Evolutionary conservation across 1,140 invertebrate species (phyloP).

Genomic region (Gryllus bimaculatus): DNA sequence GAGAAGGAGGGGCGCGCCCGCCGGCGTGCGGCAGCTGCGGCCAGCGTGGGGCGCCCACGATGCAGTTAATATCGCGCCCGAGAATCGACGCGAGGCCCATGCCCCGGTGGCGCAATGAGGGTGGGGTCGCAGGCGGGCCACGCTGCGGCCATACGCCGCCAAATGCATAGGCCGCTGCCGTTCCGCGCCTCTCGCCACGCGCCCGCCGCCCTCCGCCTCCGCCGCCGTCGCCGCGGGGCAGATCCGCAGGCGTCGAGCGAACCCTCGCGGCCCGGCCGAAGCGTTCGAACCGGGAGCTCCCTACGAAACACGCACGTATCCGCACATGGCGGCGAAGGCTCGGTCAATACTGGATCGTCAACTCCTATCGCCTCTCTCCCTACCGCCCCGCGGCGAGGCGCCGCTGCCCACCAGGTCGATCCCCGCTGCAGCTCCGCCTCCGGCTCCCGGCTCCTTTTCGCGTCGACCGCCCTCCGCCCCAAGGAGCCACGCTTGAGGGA

Average conservation of each 20-base stretch:
- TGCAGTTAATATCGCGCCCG: not conserved
- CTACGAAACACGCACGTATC: not conserved
- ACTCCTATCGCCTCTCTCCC: not conserved
- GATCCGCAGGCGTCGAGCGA: not conserved
- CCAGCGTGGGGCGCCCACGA: not conserved
- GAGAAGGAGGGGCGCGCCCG: no score
- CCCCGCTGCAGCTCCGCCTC: not conserved
- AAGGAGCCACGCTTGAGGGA: no score
- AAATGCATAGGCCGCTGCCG: not conserved
- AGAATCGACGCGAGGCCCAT: not conserved
- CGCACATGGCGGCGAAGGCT: not conserved
- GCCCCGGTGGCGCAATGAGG: not conserved
- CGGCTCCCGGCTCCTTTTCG: not conserved
- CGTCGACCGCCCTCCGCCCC: no score
- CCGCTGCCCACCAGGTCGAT: no score
- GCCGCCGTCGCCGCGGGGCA: not conserved
- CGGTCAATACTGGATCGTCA: slow-evolving; percentile 2
- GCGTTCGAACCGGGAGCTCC: not conserved
- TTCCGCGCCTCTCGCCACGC: not conserved
- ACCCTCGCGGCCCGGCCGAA: not conserved
- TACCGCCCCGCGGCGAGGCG: no score
- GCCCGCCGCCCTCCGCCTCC: no score
- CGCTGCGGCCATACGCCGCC: no score
- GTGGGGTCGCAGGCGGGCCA: no score
- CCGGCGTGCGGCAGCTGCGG: no score